Percentiles rank a stretch among this genome's conserved stretches.
Conservation (phyloP, 2,888 invertebrate genomes). For the Lycocerus yunnanus region DNA sequence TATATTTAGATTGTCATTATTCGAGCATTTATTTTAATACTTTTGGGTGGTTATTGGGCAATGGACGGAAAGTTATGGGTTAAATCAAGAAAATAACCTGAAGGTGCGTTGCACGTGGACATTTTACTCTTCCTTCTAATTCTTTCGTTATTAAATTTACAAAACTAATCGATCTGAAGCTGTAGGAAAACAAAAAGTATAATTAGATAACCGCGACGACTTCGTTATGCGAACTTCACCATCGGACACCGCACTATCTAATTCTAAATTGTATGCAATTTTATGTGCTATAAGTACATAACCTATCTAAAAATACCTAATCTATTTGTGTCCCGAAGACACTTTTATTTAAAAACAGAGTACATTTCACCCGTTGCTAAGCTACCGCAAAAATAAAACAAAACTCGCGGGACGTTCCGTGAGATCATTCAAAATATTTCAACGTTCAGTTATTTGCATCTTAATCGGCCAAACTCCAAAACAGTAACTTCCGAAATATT, state of each 20-base stretch:
- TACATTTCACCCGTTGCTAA: conserved; percentile 48
- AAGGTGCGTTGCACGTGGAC: neutral
- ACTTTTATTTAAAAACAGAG: conserved; percentile 46
- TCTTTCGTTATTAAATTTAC: conserved; percentile 6
- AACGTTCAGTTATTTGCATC: neutral
- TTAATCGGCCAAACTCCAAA: neutral
- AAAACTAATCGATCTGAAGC: neutral
- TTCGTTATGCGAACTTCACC: conserved; percentile 5
- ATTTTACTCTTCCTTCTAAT: conserved; percentile 4
- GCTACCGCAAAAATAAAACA: conserved; percentile 26
- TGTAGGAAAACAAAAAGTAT: neutral
- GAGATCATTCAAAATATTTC: neutral
- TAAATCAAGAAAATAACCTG: neutral
- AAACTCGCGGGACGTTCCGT: neutral
- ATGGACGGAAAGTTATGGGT: neutral
- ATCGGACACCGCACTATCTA: conserved; percentile 14
- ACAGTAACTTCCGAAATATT: neutral
- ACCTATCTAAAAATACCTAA: conserved; percentile 45
- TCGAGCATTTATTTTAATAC: neutral
- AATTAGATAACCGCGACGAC: neutral
- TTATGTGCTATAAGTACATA: conserved; percentile 21
- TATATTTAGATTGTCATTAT: conserved; percentile 1
- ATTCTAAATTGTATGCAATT: conserved; percentile 24
- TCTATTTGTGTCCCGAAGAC: conserved; percentile 49
- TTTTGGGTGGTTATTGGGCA: neutral